These are phyloP conservation scores for Myanophis thanlyinensis DNA, from an alignment of 2,113 vertebrate genomes.

Conservation along the genomic window DNA sequence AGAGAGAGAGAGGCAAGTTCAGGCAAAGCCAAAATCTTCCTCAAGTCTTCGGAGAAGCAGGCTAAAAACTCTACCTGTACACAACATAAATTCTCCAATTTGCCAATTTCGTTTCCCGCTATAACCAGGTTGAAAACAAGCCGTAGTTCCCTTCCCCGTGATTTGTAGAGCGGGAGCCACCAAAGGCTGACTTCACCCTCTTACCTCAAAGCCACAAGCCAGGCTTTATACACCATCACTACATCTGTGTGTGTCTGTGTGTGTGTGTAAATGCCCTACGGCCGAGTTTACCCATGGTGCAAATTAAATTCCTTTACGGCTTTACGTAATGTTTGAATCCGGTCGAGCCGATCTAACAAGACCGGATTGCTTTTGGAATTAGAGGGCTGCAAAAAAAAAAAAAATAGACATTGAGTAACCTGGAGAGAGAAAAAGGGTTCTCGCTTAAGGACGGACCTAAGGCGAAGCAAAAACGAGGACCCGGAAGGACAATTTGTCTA, in stretches of 20 bases:
- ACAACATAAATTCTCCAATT: too few relatives aligned
- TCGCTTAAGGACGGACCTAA: background rate
- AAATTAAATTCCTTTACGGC: background rate
- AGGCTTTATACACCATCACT: background rate
- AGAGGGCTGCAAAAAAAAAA: background rate
- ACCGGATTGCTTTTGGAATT: background rate
- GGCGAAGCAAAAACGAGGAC: background rate
- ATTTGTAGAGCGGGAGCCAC: background rate
- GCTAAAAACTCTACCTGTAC: background rate
- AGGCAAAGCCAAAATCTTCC: slow-evolving; percentile 23
- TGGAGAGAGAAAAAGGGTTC: fast-evolving
- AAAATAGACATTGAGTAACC: background rate
- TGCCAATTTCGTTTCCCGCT: background rate
- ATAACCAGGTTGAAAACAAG: background rate
- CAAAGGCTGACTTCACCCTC: background rate
- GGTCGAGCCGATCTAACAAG: background rate
- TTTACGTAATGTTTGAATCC: background rate
- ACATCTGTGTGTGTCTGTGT: too few relatives aligned
- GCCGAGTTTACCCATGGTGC: background rate
- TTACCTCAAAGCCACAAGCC: too few relatives aligned
- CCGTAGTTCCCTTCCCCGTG: background rate
- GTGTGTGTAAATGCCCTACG: background rate
- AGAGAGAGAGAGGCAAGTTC: background rate
- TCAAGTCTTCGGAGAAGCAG: slow-evolving; percentile 5
- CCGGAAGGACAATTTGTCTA: too few relatives aligned